Evolutionary conservation across 2,888 invertebrate species (phyloP), one percentile per base, ranked within the genome.

Genomic region (Andrena hattorfiana): DNA sequence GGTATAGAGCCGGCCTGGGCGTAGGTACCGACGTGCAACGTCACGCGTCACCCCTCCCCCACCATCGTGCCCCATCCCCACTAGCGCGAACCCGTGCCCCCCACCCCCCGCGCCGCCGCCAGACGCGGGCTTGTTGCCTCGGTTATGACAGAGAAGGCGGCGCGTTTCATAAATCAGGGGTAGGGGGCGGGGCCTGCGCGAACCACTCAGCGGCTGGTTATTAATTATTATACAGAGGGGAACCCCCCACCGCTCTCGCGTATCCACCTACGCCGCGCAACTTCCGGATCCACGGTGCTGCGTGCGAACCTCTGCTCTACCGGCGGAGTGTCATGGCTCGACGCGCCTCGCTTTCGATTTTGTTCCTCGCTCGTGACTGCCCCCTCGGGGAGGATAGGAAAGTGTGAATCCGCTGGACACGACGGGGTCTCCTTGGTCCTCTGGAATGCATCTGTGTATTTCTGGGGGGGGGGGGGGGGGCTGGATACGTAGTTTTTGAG

Each of bases 71-170:
- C 32, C 54, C 28, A 26, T 59, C 76, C 54, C 77, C 35, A 51
- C 71, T 63, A 28, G 2, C 54, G 30, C 42, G 42, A 42, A 7
- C 6, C 4, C 26, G 4, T 49, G 30, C 32, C 42, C 70, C 70
- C 56, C 49, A 74, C 71, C 80, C 49, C 42, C 42, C 42, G 42
- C 42, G 42, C 60, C 42, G 42, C 30, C 49, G 63, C 48, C 71
- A 74, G 51, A 60, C 73, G 63, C 68, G 28, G n/a, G 69, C 69
- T 56, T 35, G 54, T 66, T 49, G 75, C 63, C 85, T 71, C 85
- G 91, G 91, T 94, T 94, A 94, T 94, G 94, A 94, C 94, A 93
- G 91, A 89, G 91, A 91, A 92, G 94, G 94, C 94, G 94, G 92
- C 90, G 91, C 94, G 92, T 91, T 93, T 94, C 93, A 94, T 94